Evolutionary conservation across 1,140 invertebrate species (phyloP), one percentile per base, ranked within the genome.

Genomic region (Pentalonia nigronervosa): DNA sequence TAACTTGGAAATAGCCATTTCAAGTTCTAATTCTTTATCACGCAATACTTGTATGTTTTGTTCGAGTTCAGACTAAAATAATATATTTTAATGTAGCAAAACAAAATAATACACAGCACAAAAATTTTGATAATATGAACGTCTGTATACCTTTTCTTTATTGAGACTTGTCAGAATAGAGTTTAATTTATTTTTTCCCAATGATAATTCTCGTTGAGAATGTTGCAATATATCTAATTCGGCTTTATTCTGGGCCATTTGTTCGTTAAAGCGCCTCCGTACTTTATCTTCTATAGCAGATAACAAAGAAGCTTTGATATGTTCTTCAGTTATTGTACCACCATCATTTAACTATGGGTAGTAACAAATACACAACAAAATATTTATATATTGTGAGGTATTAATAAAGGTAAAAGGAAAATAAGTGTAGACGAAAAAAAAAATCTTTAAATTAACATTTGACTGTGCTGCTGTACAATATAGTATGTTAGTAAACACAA

Each of bases 271-370:
- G 94, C 97, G 96, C 93, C 98, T 96, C 94, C 97, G 97, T 91
- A 99, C 94, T 96, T 99, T 99, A 95, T 99, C 99, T 95, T 99
- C 98, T 1, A 99, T 98, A 34, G 99, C 99, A 89, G 98, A 98
- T 6, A 99, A 95, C 21, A 99, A 95, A 47, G 99, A 99, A 83
- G 97, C 98, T 95, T 98, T 97, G 88, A 99, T 98, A 95, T 99
- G 98, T 95, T 99, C 98, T 95, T 99, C 98, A 83, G 98, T 98
- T 84, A 99, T 99, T 30, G 98, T 99, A 30, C 97, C 97, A 53
- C 96, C 87, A 67, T 94, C 91, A 56, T 23, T 93, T 7, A 92
- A 92, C 91, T 92, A 36, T 41, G 48, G 23, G 83, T 36, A 14
- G 50, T 47, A 47, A 14, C 11, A 86, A 14, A 47, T 45, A 1